Evolutionary conservation across 2,797 vertebrate genomes (phyloP), one percentile per base, ranked within the genome.

Genomic region (Spinus pinus): DNA sequence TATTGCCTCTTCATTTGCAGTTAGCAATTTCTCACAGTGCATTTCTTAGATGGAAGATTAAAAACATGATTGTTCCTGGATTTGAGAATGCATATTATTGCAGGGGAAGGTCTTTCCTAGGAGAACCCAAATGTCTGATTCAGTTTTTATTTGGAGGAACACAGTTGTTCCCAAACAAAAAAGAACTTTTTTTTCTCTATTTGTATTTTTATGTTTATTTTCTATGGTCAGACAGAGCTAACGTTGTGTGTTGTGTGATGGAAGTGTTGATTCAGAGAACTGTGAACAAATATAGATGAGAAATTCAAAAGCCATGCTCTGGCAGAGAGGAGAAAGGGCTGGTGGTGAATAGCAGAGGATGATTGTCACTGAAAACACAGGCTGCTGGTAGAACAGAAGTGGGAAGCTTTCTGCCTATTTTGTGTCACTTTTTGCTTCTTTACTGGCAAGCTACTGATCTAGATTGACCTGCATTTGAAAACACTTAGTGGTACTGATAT

Each of bases 181-280:
- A 87, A 58, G 8, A 67, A 10, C 6, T 12, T 30, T 4, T 79
- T 18, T 82, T 62, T 60, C 16, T 41, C 6, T 46, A 6, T 73
- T 60, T 71, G 8, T 51, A 17, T 93, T 84, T 75, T 16, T 64
- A 21, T 42, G 22, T 56, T 79, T 65, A 9, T 92, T 90, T 92
- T 83, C 23, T 37, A 19, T 70, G 51, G 10, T 92, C 58, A 88
- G 79, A n/a, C 2, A 19, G 69, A 56, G 39, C 49, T 54, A 44
- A 57, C 0, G 0, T 11, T 53, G 8, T n/a, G 46, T 74, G 30
- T 61, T 83, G 10, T 69, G 33, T 57, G 31, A 25, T 87, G 56
- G 54, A 90, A 37, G 44, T 91, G 86, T 81, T 95, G 81, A 75
- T 90, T 91, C 53, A 79, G 72, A 92, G 75, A 75, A 62, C 57